Conservation (phyloP, 2,888 invertebrate genomes). For the Anthophora plumipes region DNA sequence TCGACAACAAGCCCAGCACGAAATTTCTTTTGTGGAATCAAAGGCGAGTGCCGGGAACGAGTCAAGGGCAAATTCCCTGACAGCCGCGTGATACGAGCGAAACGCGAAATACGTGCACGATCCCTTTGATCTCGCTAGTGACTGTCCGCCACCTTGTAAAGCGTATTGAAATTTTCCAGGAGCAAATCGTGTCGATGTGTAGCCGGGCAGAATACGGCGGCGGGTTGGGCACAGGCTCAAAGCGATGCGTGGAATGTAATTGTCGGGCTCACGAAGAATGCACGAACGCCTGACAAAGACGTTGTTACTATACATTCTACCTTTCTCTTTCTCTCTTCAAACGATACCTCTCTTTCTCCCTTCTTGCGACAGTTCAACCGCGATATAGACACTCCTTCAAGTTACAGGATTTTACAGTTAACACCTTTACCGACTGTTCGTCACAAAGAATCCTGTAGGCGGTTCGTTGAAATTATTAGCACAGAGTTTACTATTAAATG, state of each 20-base stretch:
- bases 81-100: conserved; percentile 59
- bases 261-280: conserved; percentile 73
- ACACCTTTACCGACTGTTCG: conserved; percentile 47
- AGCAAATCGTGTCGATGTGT: conserved; percentile 66
- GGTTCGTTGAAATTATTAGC: conserved; percentile 23
- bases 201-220: conserved; percentile 56
- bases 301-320: conserved; percentile 64
- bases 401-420: conserved; percentile 26
- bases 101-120: conserved; percentile 68
- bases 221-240: conserved; percentile 69
- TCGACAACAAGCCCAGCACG: conserved; percentile 29
- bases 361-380: conserved; percentile 31
- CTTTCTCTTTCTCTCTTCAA: conserved; percentile 35
- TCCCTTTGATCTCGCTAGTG: conserved; percentile 77
- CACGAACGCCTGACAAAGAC: conserved; percentile 71
- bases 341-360: conserved; percentile 13
- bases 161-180: conserved; percentile 76
- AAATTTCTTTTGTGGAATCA: conserved; percentile 65
- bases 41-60: conserved; percentile 52
- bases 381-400: conserved; percentile 39
- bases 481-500: conserved; percentile 3
- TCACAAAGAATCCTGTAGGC: conserved; percentile 36
- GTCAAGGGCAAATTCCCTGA: conserved; percentile 61
- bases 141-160: conserved; percentile 76
- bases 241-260: conserved; percentile 78